Evolutionary conservation across 2,888 invertebrate species (phyloP).

Genomic region (Strigamia crassipes): DNA sequence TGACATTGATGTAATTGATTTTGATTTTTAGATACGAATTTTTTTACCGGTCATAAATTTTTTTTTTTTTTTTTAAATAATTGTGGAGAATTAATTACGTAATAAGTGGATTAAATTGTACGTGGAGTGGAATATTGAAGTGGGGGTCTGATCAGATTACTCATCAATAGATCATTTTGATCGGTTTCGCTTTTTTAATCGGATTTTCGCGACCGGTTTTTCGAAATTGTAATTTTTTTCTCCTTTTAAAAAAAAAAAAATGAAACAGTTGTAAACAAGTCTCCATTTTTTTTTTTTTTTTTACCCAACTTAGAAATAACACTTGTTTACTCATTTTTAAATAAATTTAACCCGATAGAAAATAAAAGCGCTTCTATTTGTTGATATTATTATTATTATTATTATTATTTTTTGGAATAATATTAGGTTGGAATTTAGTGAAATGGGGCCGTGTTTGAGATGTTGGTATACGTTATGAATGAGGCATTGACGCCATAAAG

Average conservation of each 20-base stretch:
- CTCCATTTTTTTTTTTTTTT: neutral
- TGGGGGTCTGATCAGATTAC: neutral
- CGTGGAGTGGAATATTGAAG: neutral
- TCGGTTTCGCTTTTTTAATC: neutral
- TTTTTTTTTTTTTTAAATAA: neutral
- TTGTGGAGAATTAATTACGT: neutral
- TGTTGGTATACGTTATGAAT: neutral
- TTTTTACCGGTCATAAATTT: no score
- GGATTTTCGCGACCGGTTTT: neutral
- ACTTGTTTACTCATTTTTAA: neutral
- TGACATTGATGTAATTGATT: neutral
- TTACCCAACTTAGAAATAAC: neutral
- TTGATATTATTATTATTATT: no score
- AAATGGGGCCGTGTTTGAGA: no score
- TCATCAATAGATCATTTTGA: neutral
- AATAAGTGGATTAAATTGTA: neutral
- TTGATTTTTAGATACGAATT: neutral
- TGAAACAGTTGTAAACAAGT: neutral
- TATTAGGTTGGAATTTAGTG: no score
- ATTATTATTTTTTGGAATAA: no score
- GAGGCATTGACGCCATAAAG: neutral
- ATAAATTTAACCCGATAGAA: no score
- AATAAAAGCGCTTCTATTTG: neutral
- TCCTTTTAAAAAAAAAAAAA: no score
- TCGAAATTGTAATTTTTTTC: neutral